Evolutionary conservation across 1,140 invertebrate species (phyloP).

Genomic region (Neoseiulus cucumeris): DNA sequence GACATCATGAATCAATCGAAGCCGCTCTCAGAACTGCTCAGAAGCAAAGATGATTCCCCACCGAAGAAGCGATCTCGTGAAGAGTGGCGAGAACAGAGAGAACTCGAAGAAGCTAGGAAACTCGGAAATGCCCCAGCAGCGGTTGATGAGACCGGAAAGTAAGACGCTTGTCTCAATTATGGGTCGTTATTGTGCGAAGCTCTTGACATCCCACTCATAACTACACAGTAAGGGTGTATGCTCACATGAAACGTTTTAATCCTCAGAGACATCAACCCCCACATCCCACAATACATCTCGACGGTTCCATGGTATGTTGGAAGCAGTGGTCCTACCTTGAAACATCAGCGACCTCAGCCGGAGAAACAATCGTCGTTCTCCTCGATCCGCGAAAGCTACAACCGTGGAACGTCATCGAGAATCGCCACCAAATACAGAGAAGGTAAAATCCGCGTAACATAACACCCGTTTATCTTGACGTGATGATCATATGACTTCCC

Average conservation of each 20-base stretch:
- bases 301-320: conserved; percentile 97
- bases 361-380: conserved; percentile 53
- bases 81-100: conserved; percentile 84
- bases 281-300: conserved; percentile 98
- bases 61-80: conserved; percentile 74
- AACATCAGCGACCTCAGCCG: conserved; percentile 88
- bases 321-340: conserved; percentile 72
- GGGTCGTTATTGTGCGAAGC: too few species aligned
- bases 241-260: conserved; percentile 12
- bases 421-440: conserved; percentile 67
- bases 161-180: conserved; percentile 20
- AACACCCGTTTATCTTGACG: too few species aligned
- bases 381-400: conserved; percentile 54
- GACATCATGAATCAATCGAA: conserved; percentile 15
- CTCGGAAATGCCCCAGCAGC: conserved; percentile 94
- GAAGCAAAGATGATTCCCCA: conserved; percentile 46
- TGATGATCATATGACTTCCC: too few species aligned
- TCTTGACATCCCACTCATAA: too few species aligned
- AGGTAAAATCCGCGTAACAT: too few species aligned
- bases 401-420: conserved; percentile 45
- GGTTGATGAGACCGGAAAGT: conserved; percentile 83
- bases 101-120: conserved; percentile 93
- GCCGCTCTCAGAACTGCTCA: conserved; percentile 41
- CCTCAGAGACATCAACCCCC: conserved; percentile 86
- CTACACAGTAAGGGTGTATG: neutral